Conservation (phyloP, 1,140 invertebrate genomes). For the Diabrotica virgifera region DNA sequence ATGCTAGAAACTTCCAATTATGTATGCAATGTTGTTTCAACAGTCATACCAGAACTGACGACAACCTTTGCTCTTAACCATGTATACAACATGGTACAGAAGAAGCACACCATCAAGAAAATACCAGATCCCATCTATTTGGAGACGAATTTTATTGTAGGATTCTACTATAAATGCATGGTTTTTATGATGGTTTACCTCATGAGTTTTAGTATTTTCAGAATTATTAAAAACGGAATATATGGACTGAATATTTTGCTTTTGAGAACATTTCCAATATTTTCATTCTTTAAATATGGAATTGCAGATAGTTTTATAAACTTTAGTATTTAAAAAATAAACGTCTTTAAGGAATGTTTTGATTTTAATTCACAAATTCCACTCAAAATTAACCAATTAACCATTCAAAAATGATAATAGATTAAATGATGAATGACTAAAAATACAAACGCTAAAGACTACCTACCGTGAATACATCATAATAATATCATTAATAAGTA, state of each 20-base stretch:
- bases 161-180: neutral
- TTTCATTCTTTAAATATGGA: neutral
- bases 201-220: neutral
- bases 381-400: no score
- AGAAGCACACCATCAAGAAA: neutral
- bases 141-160: neutral
- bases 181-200: neutral
- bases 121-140: conserved; percentile 7
- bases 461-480: no score
- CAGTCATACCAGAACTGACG: conserved; percentile 34
- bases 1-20: conserved; percentile 38
- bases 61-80: conserved; percentile 25
- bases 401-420: no score
- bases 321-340: neutral
- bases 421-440: no score
- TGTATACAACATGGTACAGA: conserved; percentile 20
- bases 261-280: neutral
- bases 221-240: neutral
- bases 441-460: no score
- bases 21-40: conserved; percentile 39
- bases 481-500: no score
- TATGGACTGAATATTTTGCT: neutral
- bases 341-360: no score
- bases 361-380: no score
- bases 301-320: neutral